phyloP scores from a whole-genome alignment of 2,797 vertebrate genomes.

The Ctenochaetus hawaiiensis region DNA sequence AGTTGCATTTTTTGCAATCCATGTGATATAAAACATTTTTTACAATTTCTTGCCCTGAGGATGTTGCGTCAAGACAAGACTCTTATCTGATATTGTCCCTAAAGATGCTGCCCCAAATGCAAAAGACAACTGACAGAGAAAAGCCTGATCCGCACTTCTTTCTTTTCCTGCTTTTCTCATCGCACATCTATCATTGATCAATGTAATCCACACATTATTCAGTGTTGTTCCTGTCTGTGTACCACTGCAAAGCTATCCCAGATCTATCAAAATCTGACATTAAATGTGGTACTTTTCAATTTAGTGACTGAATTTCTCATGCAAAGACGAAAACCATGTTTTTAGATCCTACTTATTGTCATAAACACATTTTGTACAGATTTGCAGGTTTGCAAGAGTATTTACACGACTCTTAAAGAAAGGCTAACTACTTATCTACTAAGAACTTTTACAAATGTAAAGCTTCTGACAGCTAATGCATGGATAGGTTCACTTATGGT shows the following conservation, averaged over 20 bases:
- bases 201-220: background rate
- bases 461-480: background rate
- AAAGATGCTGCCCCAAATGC: conserved; percentile 17
- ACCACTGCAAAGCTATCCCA: background rate
- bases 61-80: conserved; percentile 17
- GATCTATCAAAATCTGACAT: background rate
- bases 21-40: conserved; percentile 12
- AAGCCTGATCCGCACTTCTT: background rate
- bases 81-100: conserved; percentile 4
- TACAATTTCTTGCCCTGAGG: background rate
- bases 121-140: conserved; percentile 26
- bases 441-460: background rate
- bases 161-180: conserved; percentile 9
- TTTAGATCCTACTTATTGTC: background rate
- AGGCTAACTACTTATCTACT: background rate
- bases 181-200: background rate
- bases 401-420: background rate
- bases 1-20: conserved; percentile 14
- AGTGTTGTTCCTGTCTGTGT: background rate
- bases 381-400: background rate
- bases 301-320: background rate
- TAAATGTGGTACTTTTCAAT: background rate
- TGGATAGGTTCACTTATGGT: background rate
- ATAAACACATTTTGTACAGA: background rate
- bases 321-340: background rate